phyloP scores from a whole-genome alignment of 2,888 invertebrate genomes.

The Andrena chrysosceles region DNA sequence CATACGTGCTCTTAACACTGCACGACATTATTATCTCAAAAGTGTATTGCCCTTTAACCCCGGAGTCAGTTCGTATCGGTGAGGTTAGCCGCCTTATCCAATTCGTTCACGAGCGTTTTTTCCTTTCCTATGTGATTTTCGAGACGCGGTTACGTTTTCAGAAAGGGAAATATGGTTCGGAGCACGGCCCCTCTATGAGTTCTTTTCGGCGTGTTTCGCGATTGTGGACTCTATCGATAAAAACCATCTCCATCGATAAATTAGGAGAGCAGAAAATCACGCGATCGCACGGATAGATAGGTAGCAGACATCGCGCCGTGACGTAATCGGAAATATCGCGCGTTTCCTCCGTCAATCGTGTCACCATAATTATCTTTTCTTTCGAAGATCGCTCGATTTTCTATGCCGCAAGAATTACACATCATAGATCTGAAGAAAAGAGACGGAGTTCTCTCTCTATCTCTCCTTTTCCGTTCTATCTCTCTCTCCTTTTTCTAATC shows the following conservation, averaged over 20 bases:
- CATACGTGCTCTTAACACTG: conserved; percentile 39
- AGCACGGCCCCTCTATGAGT: background rate
- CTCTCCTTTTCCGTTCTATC: too few relatives aligned
- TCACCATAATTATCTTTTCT: conserved; percentile 17
- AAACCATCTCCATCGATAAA: conserved; percentile 45
- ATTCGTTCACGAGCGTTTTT: conserved; percentile 35
- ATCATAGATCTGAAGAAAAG: background rate
- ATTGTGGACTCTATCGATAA: conserved; percentile 27
- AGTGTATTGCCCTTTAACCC: conserved; percentile 66
- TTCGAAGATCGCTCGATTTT: background rate
- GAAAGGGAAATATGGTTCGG: background rate
- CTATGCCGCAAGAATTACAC: background rate
- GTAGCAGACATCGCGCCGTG: conserved; percentile 19
- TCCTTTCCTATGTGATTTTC: conserved; percentile 13
- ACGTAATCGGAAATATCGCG: conserved; percentile 43
- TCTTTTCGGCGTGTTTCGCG: background rate
- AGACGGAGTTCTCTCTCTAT: background rate
- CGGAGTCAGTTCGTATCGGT: conserved; percentile 50
- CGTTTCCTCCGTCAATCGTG: background rate
- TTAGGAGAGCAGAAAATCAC: conserved; percentile 30
- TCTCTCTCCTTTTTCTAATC: background rate
- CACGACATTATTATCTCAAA: conserved; percentile 59
- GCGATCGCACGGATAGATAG: conserved; percentile 13
- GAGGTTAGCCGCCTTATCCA: conserved; percentile 67
- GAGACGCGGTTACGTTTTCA: conserved; percentile 27